These are phyloP conservation scores for Oryctes rhinoceros DNA, from an alignment of 1,140 invertebrate species.

Conservation along the genomic window DNA sequence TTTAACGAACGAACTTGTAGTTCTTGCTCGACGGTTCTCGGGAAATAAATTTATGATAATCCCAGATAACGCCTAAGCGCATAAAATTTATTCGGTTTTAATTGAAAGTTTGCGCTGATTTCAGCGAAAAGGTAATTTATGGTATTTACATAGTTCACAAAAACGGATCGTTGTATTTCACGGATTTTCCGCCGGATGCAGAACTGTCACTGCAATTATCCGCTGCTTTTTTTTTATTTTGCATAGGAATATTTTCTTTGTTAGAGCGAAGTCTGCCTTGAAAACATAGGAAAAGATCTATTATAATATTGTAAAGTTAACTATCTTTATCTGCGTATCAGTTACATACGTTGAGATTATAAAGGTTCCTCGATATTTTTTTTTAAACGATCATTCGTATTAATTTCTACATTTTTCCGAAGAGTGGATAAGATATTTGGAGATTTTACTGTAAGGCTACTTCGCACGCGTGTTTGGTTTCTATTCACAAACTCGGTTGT, in stretches of 20 bases:
- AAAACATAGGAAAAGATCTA: too few relatives aligned
- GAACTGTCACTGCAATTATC: background rate
- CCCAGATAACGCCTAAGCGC: conserved; percentile 10
- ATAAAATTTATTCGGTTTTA: conserved; percentile 13
- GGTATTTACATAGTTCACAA: background rate
- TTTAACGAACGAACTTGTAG: conserved; percentile 14
- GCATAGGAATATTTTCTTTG: background rate
- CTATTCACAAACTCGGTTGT: too few relatives aligned
- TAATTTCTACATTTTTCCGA: too few relatives aligned
- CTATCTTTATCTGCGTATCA: too few relatives aligned
- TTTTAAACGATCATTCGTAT: too few relatives aligned
- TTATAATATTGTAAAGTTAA: too few relatives aligned
- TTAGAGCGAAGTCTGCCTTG: too few relatives aligned
- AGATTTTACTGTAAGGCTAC: too few relatives aligned
- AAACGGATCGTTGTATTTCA: conserved; percentile 9
- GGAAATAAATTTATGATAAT: conserved; percentile 23
- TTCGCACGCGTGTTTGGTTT: too few relatives aligned
- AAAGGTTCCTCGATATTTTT: too few relatives aligned
- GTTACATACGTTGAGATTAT: too few relatives aligned
- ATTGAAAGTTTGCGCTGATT: conserved; percentile 18
- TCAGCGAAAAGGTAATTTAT: conserved; percentile 14
- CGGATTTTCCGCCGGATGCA: background rate
- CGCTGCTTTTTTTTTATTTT: background rate
- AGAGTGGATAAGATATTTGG: too few relatives aligned
- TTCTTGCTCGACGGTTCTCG: background rate